These are phyloP conservation scores for Melinopterus prodromus DNA, from an alignment of 2,888 invertebrate genomes.

Conservation along the genomic window DNA sequence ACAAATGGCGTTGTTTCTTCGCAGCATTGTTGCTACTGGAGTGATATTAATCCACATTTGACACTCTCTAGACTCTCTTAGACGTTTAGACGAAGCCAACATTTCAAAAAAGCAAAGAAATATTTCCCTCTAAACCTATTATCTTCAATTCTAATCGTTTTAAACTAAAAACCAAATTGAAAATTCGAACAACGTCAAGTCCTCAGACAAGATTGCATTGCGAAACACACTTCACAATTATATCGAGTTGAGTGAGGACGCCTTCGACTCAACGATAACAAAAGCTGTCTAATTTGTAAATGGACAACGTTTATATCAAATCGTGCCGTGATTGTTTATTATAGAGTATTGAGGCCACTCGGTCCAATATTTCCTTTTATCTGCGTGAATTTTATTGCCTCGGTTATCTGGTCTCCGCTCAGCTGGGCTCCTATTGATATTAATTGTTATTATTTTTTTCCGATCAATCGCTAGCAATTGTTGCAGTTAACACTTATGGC, in stretches of 20 bases:
- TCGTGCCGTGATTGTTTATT: slow-evolving; percentile 4
- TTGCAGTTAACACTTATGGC: neutral
- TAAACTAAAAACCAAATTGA: neutral
- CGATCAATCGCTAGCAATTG: neutral
- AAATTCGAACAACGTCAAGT: neutral
- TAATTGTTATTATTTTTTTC: neutral
- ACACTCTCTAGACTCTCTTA: no score
- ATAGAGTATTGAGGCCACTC: neutral
- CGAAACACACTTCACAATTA: neutral
- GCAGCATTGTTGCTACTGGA: no score
- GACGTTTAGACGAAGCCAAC: no score
- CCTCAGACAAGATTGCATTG: neutral
- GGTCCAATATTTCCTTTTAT: neutral
- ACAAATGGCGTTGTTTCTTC: no score
- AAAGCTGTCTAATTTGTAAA: neutral
- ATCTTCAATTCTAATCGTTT: no score
- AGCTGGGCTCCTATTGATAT: neutral
- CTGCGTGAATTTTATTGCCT: neutral
- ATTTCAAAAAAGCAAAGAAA: no score
- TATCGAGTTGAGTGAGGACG: slow-evolving; percentile 4
- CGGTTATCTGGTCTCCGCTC: neutral
- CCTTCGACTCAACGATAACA: neutral
- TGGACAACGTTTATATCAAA: neutral
- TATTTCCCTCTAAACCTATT: no score
- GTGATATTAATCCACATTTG: no score